Percentiles rank a stretch among this genome's conserved stretches.
These are phyloP conservation scores for Rhipidura dahli DNA, from an alignment of 2,113 vertebrate genomes.

Conservation along the genomic window DNA sequence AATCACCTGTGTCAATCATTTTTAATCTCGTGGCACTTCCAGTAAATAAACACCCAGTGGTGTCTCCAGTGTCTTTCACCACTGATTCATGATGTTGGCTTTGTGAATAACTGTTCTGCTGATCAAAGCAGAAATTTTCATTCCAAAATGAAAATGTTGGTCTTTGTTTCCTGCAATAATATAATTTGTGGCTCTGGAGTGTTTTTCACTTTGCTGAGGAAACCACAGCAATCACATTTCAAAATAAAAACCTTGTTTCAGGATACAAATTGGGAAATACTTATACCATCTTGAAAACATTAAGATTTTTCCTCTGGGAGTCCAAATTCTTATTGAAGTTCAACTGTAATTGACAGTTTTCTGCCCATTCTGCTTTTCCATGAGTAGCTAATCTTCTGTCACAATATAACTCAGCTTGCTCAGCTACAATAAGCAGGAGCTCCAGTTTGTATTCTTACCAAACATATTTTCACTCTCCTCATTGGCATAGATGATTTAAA, in stretches of 20 bases:
- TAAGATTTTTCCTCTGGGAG: background rate
- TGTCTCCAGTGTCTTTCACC: background rate
- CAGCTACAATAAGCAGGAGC: fast-evolving
- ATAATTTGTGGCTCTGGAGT: background rate
- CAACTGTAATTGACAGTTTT: background rate
- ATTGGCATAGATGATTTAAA: background rate
- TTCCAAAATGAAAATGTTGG: background rate
- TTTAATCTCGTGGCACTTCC: background rate
- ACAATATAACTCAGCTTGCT: background rate
- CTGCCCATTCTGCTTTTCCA: background rate
- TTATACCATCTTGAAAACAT: background rate
- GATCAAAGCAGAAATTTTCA: background rate
- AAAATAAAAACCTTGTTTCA: background rate
- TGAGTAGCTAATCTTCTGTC: background rate
- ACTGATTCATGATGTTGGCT: background rate
- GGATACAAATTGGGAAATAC: background rate
- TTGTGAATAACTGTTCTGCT: background rate
- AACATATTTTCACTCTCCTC: background rate
- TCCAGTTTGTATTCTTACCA: background rate
- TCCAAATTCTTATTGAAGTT: background rate
- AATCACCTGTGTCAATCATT: background rate
- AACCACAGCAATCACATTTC: background rate
- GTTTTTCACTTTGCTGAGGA: background rate
- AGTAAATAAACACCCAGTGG: background rate
- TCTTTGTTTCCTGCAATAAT: background rate